These are phyloP conservation scores for Bryconaethiops microstoma DNA, from an alignment of 2,797 vertebrate species.

Conservation along the genomic window DNA sequence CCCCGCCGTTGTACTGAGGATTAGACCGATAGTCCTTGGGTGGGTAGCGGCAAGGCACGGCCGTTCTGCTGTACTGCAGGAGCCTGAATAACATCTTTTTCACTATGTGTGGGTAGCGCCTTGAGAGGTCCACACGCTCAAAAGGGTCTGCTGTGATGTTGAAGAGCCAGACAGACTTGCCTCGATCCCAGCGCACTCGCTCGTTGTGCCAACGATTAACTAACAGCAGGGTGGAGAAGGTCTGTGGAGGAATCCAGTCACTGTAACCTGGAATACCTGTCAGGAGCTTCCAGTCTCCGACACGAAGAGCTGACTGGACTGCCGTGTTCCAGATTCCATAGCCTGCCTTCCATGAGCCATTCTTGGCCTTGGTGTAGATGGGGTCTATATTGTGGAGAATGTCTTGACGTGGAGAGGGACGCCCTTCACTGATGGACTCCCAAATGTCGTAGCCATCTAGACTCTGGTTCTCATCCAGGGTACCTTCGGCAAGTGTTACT, in stretches of 20 bases:
- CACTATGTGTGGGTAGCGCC: slow-evolving; percentile 85
- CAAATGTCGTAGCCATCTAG: slow-evolving; percentile 95
- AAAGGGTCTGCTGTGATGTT: slow-evolving; percentile 96
- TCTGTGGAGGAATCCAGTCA: slow-evolving; percentile 96
- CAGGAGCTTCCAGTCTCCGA: slow-evolving; percentile 94
- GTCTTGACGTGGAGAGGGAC: slow-evolving; percentile 89
- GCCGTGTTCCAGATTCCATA: slow-evolving; percentile 96
- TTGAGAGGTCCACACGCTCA: slow-evolving; percentile 90
- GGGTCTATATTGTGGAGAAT: slow-evolving; percentile 98
- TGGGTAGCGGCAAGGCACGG: slow-evolving; percentile 91
- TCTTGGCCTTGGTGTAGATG: slow-evolving; percentile 90
- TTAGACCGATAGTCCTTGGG: slow-evolving; percentile 93
- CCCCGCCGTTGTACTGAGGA: slow-evolving; percentile 92
- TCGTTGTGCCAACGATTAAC: slow-evolving; percentile 91
- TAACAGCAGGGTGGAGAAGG: slow-evolving; percentile 87
- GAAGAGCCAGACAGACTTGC: slow-evolving; percentile 95
- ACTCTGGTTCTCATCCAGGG: slow-evolving; percentile 87
- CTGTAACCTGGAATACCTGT: slow-evolving; percentile 93
- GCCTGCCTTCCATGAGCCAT: slow-evolving; percentile 92
- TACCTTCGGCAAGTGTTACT: slow-evolving; percentile 89
- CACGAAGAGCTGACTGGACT: slow-evolving; percentile 89
- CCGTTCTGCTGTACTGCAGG: slow-evolving; percentile 89
- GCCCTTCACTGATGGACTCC: slow-evolving; percentile 95
- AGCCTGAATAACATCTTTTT: slow-evolving; percentile 89
- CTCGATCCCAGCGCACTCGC: slow-evolving; percentile 82